Evolutionary conservation across 2,113 vertebrate genomes (phyloP).

Genomic region (Burhinus bistriatus): DNA sequence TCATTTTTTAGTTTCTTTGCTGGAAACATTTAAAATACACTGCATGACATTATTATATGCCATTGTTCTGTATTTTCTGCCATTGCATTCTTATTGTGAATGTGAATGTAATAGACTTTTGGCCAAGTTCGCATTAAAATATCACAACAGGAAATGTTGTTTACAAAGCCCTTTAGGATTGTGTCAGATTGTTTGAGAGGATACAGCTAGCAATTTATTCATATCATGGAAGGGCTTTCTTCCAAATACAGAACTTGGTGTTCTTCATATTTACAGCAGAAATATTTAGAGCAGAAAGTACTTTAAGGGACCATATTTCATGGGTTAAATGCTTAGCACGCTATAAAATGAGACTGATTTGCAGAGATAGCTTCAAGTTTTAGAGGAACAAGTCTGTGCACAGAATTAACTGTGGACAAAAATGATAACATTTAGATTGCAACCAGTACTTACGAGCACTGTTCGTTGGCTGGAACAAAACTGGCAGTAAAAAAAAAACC

Average conservation of each 20-base stretch:
- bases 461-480: not conserved
- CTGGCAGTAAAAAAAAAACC: not conserved
- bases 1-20: not conserved
- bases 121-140: constrained; percentile 6
- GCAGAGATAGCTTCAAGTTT: constrained; percentile 6
- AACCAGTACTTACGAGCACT: not conserved
- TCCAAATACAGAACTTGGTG: not conserved
- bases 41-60: not conserved
- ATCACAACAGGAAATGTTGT: constrained; percentile 12
- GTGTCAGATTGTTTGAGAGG: not conserved
- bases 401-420: not conserved
- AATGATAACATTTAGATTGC: constrained; percentile 46
- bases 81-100: constrained; percentile 8
- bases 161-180: not conserved
- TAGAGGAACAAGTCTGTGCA: not conserved
- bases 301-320: not conserved
- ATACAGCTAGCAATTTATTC: not conserved
- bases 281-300: not conserved
- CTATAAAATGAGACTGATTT: not conserved
- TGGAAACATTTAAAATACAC: constrained; percentile 11
- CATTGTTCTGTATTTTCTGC: constrained; percentile 9
- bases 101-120: not conserved
- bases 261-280: not conserved
- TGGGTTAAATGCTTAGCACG: not conserved
- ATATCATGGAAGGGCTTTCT: not conserved